Evolutionary conservation across 1,140 invertebrate species (phyloP).

Genomic region (Monochamus saltuarius): DNA sequence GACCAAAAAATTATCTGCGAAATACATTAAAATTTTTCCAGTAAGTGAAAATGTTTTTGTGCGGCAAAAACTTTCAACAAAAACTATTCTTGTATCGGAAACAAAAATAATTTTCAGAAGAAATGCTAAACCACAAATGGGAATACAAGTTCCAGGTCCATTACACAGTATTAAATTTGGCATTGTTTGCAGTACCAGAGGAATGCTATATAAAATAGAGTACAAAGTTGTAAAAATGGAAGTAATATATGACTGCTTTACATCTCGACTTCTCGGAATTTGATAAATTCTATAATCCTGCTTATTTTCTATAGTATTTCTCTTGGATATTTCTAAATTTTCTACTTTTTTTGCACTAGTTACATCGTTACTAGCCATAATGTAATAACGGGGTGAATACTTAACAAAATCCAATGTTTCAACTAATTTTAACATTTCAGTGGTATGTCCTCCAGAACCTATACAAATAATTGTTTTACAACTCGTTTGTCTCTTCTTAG

Average conservation of each 20-base stretch:
- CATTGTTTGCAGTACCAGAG: conserved; percentile 66
- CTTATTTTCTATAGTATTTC: conserved; percentile 20
- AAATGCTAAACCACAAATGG: conserved; percentile 45
- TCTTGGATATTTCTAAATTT: conserved; percentile 54
- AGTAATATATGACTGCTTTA: conserved; percentile 82
- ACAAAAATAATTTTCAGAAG: conserved; percentile 57
- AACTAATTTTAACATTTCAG: conserved; percentile 80
- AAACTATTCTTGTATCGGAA: conserved; percentile 75
- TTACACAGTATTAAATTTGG: conserved; percentile 87
- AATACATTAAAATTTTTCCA: conserved; percentile 80
- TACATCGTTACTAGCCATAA: conserved; percentile 76
- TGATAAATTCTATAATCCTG: conserved; percentile 58
- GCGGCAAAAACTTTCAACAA: conserved; percentile 92
- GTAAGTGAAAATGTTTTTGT: conserved; percentile 85
- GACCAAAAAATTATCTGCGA: conserved; percentile 85
- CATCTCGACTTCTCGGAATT: conserved; percentile 83
- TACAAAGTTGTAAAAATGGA: conserved; percentile 76
- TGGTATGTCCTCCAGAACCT: conserved; percentile 74
- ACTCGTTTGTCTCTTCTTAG: conserved; percentile 31
- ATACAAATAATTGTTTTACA: conserved; percentile 48
- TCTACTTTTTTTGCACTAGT: conserved; percentile 70
- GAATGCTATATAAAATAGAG: conserved; percentile 68
- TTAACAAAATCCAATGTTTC: conserved; percentile 59
- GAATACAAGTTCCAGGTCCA: conserved; percentile 94
- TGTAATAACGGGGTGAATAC: conserved; percentile 73